Percentiles rank a stretch among this genome's conserved stretches.
phyloP scores from a whole-genome alignment of 2,113 vertebrate species.

The Balaeniceps rex region DNA sequence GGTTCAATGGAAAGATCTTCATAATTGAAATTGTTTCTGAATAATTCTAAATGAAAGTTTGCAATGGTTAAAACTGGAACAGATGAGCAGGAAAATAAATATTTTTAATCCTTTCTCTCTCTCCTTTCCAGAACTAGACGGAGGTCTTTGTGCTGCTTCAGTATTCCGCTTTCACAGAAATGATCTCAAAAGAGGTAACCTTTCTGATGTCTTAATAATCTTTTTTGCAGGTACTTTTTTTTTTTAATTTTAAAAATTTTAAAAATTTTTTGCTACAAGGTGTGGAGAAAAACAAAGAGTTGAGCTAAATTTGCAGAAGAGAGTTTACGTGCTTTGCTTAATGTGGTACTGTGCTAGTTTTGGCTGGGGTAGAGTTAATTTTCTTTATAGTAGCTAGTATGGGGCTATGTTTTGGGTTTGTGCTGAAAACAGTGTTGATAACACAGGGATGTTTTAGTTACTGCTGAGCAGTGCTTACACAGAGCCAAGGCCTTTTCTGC shows the following conservation, averaged over 20 bases:
- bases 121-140: neutral
- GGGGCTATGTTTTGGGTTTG: too few relatives aligned
- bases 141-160: neutral
- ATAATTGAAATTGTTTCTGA: neutral
- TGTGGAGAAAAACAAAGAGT: neutral
- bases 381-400: too few relatives aligned
- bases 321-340: neutral
- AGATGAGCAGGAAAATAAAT: neutral
- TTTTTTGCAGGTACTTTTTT: neutral
- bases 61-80: neutral
- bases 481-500: too few relatives aligned
- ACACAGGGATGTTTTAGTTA: too few relatives aligned
- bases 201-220: neutral
- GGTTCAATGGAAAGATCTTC: neutral
- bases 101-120: neutral
- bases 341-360: neutral
- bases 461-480: too few relatives aligned
- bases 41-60: neutral
- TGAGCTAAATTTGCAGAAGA: neutral
- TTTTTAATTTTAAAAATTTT: too few relatives aligned
- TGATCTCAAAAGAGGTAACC: neutral
- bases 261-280: fast-evolving
- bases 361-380: too few relatives aligned
- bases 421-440: too few relatives aligned
- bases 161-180: neutral